Evolutionary conservation across 1,140 invertebrate species (phyloP).

Genomic region (Catajapyx aquilonaris): DNA sequence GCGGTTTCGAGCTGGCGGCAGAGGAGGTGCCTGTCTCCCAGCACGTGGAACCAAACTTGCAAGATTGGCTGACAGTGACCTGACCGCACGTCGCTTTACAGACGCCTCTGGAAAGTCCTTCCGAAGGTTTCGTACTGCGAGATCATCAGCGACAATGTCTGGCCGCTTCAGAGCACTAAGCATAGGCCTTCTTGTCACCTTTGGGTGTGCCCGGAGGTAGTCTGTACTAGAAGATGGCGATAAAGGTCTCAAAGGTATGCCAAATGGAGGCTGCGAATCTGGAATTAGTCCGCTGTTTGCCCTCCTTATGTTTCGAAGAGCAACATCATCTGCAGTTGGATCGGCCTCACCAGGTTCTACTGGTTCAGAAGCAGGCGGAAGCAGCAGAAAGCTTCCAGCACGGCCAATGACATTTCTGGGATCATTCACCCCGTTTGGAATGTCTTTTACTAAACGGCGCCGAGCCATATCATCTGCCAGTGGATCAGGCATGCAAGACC

Average conservation of each 20-base stretch:
- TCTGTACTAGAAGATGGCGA: constrained; percentile 50
- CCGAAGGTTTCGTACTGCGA: constrained; percentile 59
- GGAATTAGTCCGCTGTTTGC: constrained; percentile 44
- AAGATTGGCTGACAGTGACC: constrained; percentile 59
- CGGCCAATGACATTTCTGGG: constrained; percentile 30
- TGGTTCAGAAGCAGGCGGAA: constrained; percentile 36
- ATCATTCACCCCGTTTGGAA: constrained; percentile 23
- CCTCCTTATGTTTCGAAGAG: constrained; percentile 53
- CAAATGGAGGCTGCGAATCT: constrained; percentile 71
- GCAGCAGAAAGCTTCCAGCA: constrained; percentile 46
- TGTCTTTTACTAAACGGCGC: too few relatives aligned
- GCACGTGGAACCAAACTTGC: constrained; percentile 34
- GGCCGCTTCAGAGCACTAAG: constrained; percentile 45
- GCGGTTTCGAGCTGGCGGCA: constrained; percentile 2
- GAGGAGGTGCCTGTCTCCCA: constrained; percentile 13
- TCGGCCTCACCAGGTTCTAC: constrained; percentile 44
- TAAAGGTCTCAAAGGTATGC: constrained; percentile 63
- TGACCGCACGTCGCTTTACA: constrained; percentile 49
- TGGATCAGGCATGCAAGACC: constrained; percentile 32
- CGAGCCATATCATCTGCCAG: constrained; percentile 59
- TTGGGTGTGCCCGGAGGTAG: constrained; percentile 54
- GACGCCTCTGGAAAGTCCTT: constrained; percentile 33
- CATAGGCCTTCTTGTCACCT: constrained; percentile 29
- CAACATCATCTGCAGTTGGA: constrained; percentile 58
- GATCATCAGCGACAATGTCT: constrained; percentile 63